Evolutionary conservation across 2,797 vertebrate genomes (phyloP).

Genomic region (Phataginus tetradactyla): DNA sequence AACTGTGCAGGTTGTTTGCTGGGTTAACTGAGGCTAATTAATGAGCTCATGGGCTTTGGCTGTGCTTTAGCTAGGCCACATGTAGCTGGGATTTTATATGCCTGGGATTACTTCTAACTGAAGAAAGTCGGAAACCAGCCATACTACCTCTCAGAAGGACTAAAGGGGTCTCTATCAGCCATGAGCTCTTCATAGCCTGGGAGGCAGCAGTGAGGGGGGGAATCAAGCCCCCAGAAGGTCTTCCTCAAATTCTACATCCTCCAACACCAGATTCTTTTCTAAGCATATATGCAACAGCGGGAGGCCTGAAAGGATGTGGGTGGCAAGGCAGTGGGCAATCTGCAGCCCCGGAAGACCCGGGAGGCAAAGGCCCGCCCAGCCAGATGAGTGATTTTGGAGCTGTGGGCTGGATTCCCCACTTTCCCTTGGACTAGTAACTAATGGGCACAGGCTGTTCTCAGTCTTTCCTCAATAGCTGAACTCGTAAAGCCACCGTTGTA

Average conservation of each 20-base stretch:
- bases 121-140: not conserved
- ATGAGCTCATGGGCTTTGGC: not conserved
- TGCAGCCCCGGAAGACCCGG: not conserved
- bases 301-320: not conserved
- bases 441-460: not conserved
- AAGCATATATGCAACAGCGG: not conserved
- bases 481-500: not conserved
- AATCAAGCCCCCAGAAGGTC: not conserved
- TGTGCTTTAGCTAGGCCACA: not conserved
- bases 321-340: not conserved
- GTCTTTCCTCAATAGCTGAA: not conserved
- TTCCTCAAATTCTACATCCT: not conserved
- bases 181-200: not conserved
- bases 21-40: not conserved
- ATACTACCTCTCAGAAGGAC: not conserved
- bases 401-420: not conserved
- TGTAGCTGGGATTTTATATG: not conserved
- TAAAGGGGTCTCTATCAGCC: not conserved
- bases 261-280: not conserved
- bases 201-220: not conserved
- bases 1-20: not conserved
- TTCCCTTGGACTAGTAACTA: conserved; percentile 19
- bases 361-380: not conserved
- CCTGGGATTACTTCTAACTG: not conserved
- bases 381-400: not conserved